Conservation (phyloP, 2,888 invertebrate genomes). For the Dryocosmus kuriphilus region DNA sequence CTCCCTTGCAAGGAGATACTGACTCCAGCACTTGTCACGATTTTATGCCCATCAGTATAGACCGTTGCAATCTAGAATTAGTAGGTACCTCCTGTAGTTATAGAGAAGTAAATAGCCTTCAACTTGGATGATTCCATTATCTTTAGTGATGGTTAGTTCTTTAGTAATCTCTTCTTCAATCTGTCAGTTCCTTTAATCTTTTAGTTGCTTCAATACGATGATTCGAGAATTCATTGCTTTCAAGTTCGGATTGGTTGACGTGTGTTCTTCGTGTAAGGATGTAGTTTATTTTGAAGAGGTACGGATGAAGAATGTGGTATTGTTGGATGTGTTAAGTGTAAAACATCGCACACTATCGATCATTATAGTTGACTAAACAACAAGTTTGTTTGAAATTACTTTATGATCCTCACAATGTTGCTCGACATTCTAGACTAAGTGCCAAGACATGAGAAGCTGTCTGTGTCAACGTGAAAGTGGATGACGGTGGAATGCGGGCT, state of each 20-base stretch:
- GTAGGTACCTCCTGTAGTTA: conserved; percentile 9
- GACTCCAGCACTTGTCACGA: conserved; percentile 35
- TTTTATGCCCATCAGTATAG: conserved; percentile 36
- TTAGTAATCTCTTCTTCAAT: neutral
- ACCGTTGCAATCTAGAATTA: conserved; percentile 24
- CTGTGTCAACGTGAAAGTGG: conserved; percentile 48
- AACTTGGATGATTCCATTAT: neutral
- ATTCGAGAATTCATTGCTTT: neutral
- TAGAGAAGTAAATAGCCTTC: neutral
- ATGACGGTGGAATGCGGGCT: conserved; percentile 49
- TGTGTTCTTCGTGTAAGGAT: neutral
- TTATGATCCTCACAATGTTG: conserved; percentile 18
- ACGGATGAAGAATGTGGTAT: neutral
- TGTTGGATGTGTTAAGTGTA: neutral
- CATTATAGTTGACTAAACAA: conserved; percentile 24
- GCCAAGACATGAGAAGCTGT: conserved; percentile 24
- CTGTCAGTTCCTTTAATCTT: too few relatives aligned
- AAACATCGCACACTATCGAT: neutral
- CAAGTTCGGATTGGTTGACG: neutral
- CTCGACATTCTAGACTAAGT: neutral
- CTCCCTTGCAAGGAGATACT: conserved; percentile 37
- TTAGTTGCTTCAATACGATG: too few relatives aligned
- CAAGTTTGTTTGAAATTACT: neutral
- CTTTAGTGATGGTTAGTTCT: neutral
- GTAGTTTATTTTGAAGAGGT: neutral